Percentiles rank a stretch among this genome's conserved stretches.
phyloP scores from a whole-genome alignment of 2,113 vertebrate genomes.

The Panthera uncia region DNA sequence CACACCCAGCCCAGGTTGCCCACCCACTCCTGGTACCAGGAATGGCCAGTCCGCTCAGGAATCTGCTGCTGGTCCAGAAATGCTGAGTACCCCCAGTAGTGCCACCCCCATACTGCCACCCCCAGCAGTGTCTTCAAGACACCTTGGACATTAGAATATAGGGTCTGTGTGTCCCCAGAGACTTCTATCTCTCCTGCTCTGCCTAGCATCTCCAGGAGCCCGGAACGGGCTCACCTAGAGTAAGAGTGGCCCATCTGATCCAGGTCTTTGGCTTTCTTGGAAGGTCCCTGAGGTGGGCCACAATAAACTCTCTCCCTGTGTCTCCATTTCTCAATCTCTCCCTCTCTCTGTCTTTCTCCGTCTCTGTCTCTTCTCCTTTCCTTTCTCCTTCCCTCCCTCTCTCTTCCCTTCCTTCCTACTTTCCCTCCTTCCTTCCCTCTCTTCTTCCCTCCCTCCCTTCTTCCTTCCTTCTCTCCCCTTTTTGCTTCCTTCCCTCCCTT shows the following conservation, averaged over 20 bases:
- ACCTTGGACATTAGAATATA: too few relatives aligned
- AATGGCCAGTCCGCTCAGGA: not conserved
- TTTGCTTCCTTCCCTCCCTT: too few relatives aligned
- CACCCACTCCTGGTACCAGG: not conserved
- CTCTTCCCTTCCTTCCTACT: not conserved
- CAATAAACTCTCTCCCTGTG: not conserved
- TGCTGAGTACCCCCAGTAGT: not conserved
- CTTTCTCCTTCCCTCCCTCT: not conserved
- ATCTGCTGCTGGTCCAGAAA: not conserved
- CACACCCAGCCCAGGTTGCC: not conserved
- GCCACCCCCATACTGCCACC: not conserved
- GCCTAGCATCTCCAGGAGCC: not conserved
- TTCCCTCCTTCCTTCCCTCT: not conserved
- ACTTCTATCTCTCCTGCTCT: not conserved
- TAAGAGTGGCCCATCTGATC: not conserved
- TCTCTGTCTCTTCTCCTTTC: too few relatives aligned
- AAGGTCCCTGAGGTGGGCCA: not conserved
- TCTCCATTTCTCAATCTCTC: not conserved
- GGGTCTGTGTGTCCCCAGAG: not conserved
- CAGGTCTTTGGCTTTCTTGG: not conserved
- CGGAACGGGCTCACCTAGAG: not conserved
- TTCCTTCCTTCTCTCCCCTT: rapidly evolving
- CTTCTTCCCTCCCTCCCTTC: too few relatives aligned
- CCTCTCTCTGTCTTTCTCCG: too few relatives aligned
- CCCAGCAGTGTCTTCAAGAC: not conserved